Conservation (phyloP, 1,140 invertebrate species). For the Bursaphelenchus mucronatus region DNA sequence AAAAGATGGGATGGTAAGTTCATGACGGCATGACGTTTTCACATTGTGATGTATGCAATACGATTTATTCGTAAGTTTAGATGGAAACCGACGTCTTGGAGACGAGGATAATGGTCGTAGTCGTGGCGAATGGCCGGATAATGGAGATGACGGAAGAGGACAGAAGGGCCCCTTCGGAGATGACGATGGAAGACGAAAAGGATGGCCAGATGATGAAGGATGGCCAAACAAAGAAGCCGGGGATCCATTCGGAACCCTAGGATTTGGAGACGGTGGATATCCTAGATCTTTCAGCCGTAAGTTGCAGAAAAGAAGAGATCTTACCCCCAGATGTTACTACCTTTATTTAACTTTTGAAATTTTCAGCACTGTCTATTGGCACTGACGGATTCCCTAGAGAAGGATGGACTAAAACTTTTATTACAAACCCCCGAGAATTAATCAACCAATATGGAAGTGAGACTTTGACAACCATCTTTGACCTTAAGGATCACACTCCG, state of each 20-base stretch:
- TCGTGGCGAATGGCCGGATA: neutral
- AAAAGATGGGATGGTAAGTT: slow-evolving; percentile 37
- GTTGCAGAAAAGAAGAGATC: slow-evolving; percentile 3
- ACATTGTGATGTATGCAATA: neutral
- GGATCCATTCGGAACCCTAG: slow-evolving; percentile 13
- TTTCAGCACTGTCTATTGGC: slow-evolving; percentile 35
- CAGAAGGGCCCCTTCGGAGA: slow-evolving; percentile 26
- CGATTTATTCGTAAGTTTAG: slow-evolving; percentile 13
- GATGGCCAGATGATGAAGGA: slow-evolving; percentile 26
- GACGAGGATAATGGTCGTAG: slow-evolving; percentile 17
- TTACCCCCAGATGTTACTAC: neutral
- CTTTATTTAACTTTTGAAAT: slow-evolving; percentile 2
- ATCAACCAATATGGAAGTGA: slow-evolving; percentile 60
- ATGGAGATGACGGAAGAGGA: slow-evolving; percentile 28
- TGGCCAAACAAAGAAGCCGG: slow-evolving; percentile 14
- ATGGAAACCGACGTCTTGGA: slow-evolving; percentile 19
- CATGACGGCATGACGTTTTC: neutral
- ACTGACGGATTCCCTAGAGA: slow-evolving; percentile 43
- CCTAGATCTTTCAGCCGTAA: slow-evolving; percentile 8
- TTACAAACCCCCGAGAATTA: slow-evolving; percentile 56
- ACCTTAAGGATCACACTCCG: slow-evolving; percentile 34
- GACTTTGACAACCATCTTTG: slow-evolving; percentile 52
- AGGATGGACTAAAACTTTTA: slow-evolving; percentile 54
- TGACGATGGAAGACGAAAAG: slow-evolving; percentile 36
- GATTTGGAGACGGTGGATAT: slow-evolving; percentile 8